A percentile compares a stretch with the other conserved stretches of the same genome.
These are phyloP conservation scores for Hemibagrus guttatus DNA, from an alignment of 2,797 vertebrate genomes.

Conservation along the genomic window DNA sequence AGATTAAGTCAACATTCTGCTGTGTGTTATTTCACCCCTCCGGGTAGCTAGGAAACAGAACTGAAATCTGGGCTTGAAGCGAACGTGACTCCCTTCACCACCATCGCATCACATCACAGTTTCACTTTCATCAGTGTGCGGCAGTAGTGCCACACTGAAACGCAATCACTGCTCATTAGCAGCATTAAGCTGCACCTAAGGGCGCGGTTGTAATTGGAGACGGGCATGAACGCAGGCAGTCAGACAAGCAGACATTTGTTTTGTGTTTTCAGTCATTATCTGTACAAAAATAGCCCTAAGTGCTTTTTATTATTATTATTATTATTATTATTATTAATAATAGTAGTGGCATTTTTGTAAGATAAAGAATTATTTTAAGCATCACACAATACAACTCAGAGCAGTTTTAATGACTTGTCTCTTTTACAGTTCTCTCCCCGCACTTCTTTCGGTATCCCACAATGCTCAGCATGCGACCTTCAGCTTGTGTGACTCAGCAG, in stretches of 20 bases:
- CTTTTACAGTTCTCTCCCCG: slow-evolving; percentile 25
- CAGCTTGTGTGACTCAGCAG: slow-evolving; percentile 37
- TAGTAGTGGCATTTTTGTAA: too few species aligned
- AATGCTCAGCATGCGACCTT: slow-evolving; percentile 43
- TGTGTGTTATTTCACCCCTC: not conserved
- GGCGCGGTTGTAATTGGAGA: not conserved
- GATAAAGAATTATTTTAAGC: not conserved
- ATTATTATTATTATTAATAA: not conserved
- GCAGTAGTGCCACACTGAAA: not conserved
- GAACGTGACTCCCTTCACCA: not conserved
- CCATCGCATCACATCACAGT: not conserved
- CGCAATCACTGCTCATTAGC: not conserved
- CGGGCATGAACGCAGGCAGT: not conserved
- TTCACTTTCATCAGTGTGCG: not conserved
- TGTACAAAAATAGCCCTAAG: not conserved
- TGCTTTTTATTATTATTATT: not conserved
- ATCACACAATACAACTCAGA: not conserved
- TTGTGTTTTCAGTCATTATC: not conserved
- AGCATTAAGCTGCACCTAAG: not conserved
- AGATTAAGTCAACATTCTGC: not conserved
- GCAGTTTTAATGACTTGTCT: slow-evolving; percentile 4
- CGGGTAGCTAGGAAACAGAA: not conserved
- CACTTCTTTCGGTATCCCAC: slow-evolving; percentile 19
- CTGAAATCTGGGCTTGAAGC: not conserved
- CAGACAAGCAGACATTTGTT: not conserved